Base-by-base conservation (phyloP, 2,113 vertebrate genomes). In the Brachypodius melanocephalos region DNA sequence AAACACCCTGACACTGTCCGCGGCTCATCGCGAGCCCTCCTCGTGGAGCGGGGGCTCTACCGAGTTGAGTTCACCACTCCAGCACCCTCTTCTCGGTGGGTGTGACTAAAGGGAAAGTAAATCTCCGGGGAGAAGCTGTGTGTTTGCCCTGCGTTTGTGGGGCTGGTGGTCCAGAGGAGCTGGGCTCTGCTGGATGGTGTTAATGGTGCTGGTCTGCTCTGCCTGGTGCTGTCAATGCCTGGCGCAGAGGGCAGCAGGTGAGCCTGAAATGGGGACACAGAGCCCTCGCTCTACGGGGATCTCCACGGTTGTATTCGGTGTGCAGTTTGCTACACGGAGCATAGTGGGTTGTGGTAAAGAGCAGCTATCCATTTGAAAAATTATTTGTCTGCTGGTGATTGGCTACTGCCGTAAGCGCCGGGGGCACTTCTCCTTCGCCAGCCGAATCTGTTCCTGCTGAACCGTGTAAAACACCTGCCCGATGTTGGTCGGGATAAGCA, bases 341-440 rank as follows among this genome's bases (percentile, higher is more conserved):
- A 1, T 2, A 4, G 52, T 19, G 62, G 9, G 54, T 25, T 65
- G 59, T 9, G 17, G n/a, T 22, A 69, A 77, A 48, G 73, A 58
- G 69, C 91, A 61, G 69, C 62, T 89, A 73, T n/a, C 66, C 69
- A 8, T 89, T 93, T 75, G 63, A 87, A 80, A 92, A 89, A 52
- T 31, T 17, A 87, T 88, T 90, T 86, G 92, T 95, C 88, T 63
- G 87, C 42, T 3, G 24, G 36, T 32, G 87, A 83, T 93, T 96
- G 93, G 92, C 68, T 72, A 8, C 38, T 36, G 74, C 85, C 6
- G 0, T 17, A 42, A 29, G 48, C 1, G 22, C 57, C 8, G 1
- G 14, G n/a, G 52, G 63, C 80, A 40, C 32, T 62, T 76, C 69
- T 78, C 43, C 84, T 85, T 61, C 10, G 3, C 22, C n/a, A 34